phyloP scores from a whole-genome alignment of 2,113 vertebrate genomes.

The Okapia johnstoni region DNA sequence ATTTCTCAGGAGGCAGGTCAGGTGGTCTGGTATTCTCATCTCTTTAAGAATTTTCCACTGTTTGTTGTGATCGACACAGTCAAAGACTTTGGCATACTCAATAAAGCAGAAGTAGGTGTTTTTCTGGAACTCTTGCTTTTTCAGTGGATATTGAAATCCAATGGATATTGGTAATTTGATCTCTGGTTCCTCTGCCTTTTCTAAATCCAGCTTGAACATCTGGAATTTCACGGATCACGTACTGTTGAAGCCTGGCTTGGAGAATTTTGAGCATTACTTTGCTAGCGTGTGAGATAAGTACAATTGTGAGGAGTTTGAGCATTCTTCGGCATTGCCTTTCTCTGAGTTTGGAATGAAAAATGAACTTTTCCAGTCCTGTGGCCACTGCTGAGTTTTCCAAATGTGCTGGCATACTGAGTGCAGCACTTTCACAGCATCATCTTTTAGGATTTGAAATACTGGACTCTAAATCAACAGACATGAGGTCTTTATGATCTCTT shows the following conservation, averaged over 20 bases:
- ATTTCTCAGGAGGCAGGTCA: neutral
- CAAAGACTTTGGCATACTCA: neutral
- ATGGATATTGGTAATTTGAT: neutral
- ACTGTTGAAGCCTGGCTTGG: neutral
- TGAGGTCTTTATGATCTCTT: neutral
- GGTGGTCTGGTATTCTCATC: neutral
- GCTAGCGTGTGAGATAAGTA: neutral
- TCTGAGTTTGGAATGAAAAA: neutral
- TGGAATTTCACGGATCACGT: neutral
- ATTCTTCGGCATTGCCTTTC: neutral
- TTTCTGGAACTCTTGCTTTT: neutral
- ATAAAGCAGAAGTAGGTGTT: neutral
- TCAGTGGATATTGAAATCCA: fast-evolving
- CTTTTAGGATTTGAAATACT: neutral
- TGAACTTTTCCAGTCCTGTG: neutral
- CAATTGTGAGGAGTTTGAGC: neutral
- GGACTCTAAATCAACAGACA: neutral
- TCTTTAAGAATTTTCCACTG: neutral
- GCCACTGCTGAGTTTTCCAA: neutral
- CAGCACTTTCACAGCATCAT: neutral
- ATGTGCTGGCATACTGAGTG: neutral
- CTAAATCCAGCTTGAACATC: neutral
- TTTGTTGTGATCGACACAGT: neutral
- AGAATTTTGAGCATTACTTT: neutral
- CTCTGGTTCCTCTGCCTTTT: neutral